Percentiles rank a stretch among this genome's conserved stretches.
Conservation (phyloP, 2,113 vertebrate species). For the Probosciger aterrimus region DNA sequence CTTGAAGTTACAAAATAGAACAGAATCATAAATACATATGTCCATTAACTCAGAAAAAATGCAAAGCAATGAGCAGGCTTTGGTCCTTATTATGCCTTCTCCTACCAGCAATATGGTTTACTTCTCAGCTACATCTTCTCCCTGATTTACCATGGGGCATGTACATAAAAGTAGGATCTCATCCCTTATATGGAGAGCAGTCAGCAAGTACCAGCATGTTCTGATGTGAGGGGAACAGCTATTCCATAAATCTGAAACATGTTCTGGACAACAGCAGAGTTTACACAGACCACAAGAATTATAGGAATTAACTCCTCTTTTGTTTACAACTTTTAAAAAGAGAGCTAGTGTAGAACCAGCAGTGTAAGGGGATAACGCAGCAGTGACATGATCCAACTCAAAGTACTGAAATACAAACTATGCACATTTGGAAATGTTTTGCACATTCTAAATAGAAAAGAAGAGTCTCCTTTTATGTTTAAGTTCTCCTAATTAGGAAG, state of each 20-base stretch:
- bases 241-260: constrained; percentile 38
- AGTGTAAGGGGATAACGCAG: neutral
- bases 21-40: neutral
- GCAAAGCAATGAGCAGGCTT: neutral
- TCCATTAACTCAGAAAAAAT: neutral
- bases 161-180: neutral
- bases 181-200: constrained; percentile 33
- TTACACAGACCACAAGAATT: constrained; percentile 43
- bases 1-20: neutral
- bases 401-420: neutral
- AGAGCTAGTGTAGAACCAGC: neutral
- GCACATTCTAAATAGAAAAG: neutral
- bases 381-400: neutral
- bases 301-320: constrained; percentile 40
- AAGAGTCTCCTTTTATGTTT: neutral
- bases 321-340: neutral
- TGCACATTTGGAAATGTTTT: neutral
- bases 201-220: constrained; percentile 3
- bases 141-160: neutral
- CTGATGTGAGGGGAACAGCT: neutral
- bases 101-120: neutral
- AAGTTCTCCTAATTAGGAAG: constrained; percentile 17
- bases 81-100: neutral
- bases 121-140: neutral
- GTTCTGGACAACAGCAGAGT: constrained; percentile 25